A percentile compares a stretch with the other conserved stretches of the same genome.
phyloP scores from a whole-genome alignment of 2,888 invertebrate genomes.

The Drosophila imparisetae region DNA sequence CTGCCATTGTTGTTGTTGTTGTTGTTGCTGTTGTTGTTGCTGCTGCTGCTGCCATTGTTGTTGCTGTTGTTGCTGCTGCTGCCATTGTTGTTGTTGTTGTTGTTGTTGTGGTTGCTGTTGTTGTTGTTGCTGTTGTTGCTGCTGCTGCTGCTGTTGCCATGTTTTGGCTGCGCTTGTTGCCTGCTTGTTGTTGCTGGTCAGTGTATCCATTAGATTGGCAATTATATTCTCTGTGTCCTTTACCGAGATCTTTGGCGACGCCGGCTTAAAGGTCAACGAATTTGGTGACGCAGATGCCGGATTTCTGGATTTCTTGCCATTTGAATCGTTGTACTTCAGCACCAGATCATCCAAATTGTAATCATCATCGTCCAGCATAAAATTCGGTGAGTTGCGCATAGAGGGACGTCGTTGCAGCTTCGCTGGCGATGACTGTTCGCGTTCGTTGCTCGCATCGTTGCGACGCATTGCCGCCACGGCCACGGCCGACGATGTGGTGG shows the following conservation, averaged over 20 bases:
- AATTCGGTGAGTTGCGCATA: slow-evolving; percentile 80
- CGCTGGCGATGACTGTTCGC: slow-evolving; percentile 9
- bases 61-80: no score
- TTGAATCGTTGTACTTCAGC: slow-evolving; percentile 84
- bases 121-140: no score
- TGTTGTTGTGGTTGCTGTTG: not conserved
- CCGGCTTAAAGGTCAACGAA: slow-evolving; percentile 80
- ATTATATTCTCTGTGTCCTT: slow-evolving; percentile 87
- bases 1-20: slow-evolving; percentile 1
- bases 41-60: slow-evolving; percentile 17
- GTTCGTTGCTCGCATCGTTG: slow-evolving; percentile 39
- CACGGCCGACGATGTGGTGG: slow-evolving; percentile 3
- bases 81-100: no score
- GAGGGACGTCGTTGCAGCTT: slow-evolving; percentile 32
- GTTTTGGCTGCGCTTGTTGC: slow-evolving; percentile 25
- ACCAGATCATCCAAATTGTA: slow-evolving; percentile 91
- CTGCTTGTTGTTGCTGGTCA: slow-evolving; percentile 71
- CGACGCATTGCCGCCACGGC: slow-evolving; percentile 20
- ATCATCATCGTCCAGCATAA: slow-evolving; percentile 88
- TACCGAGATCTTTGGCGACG: slow-evolving; percentile 71
- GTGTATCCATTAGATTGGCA: slow-evolving; percentile 87
- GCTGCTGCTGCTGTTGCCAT: slow-evolving; percentile 11
- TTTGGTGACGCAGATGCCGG: slow-evolving; percentile 61
- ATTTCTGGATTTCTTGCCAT: slow-evolving; percentile 28
- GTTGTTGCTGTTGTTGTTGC: not conserved